These are phyloP conservation scores for Sceloporus tristichus DNA, from an alignment of 2,113 vertebrate genomes.

Conservation along the genomic window DNA sequence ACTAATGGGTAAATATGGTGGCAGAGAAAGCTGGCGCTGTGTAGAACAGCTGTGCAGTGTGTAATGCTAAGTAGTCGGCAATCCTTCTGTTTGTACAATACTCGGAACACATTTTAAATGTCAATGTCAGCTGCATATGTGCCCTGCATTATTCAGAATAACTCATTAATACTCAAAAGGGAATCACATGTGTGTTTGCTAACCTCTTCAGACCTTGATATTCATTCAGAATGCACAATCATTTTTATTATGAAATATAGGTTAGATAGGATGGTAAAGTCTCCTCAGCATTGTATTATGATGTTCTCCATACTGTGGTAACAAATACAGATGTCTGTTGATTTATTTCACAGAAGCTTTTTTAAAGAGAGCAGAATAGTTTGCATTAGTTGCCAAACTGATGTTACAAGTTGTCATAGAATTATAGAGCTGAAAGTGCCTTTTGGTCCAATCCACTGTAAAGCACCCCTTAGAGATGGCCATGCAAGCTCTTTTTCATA, in stretches of 20 bases:
- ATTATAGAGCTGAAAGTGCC: no score
- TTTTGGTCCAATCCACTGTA: no score
- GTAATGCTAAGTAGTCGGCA: constrained; percentile 61
- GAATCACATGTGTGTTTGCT: neutral
- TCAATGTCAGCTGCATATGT: constrained; percentile 26
- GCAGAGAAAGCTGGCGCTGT: constrained; percentile 55
- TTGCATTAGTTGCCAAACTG: neutral
- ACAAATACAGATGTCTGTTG: neutral
- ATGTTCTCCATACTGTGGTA: neutral
- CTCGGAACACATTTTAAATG: constrained; percentile 55
- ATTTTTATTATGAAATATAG: constrained; percentile 16
- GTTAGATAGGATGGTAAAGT: neutral
- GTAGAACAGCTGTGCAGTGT: constrained; percentile 55
- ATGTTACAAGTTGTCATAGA: neutral
- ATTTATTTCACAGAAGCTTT: neutral
- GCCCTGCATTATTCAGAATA: constrained; percentile 53
- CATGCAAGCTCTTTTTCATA: no score
- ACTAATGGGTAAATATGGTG: constrained; percentile 60
- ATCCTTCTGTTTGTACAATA: constrained; percentile 56
- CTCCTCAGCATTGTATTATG: neutral
- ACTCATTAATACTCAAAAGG: constrained; percentile 3
- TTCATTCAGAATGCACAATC: neutral
- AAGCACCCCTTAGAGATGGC: no score
- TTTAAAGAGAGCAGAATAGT: neutral
- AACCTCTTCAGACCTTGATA: neutral